Conservation (phyloP, 2,888 invertebrate genomes). For the Linnaemya vulpina region DNA sequence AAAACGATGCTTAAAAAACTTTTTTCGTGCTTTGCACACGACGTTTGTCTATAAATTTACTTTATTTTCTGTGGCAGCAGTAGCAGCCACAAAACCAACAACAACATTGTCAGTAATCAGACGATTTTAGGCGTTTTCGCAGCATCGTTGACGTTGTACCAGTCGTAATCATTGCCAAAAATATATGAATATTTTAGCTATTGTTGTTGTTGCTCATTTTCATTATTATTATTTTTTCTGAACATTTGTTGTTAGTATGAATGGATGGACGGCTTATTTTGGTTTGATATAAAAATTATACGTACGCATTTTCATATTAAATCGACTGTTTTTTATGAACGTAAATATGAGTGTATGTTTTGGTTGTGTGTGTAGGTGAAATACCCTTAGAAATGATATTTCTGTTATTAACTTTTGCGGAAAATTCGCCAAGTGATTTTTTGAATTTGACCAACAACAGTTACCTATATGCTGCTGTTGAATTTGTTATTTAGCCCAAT, state of each 20-base stretch:
- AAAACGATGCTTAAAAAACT: constrained; percentile 20
- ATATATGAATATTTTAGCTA: constrained; percentile 73
- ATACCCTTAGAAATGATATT: background rate
- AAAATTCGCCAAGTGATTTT: constrained; percentile 64
- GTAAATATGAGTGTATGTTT: constrained; percentile 7
- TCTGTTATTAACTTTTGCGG: constrained; percentile 58
- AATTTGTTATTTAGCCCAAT: constrained; percentile 57
- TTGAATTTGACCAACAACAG: background rate
- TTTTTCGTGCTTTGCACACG: constrained; percentile 68
- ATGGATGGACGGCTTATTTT: constrained; percentile 36
- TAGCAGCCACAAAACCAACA: constrained; percentile 17
- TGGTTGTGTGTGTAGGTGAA: constrained; percentile 54
- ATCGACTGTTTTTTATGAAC: constrained; percentile 44
- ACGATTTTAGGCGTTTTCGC: constrained; percentile 15
- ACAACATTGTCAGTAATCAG: constrained; percentile 3
- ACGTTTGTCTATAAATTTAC: constrained; percentile 69
- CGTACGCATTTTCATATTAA: constrained; percentile 68
- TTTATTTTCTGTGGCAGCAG: constrained; percentile 69
- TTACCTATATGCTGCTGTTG: constrained; percentile 23
- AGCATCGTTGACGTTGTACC: constrained; percentile 74
- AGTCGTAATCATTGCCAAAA: constrained; percentile 79
- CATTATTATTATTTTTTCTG: too few relatives aligned
- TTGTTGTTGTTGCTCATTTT: constrained; percentile 25
- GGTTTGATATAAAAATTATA: constrained; percentile 37
- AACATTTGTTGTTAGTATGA: constrained; percentile 25